phyloP scores from a whole-genome alignment of 2,888 invertebrate species.

The Acleris cristana region DNA sequence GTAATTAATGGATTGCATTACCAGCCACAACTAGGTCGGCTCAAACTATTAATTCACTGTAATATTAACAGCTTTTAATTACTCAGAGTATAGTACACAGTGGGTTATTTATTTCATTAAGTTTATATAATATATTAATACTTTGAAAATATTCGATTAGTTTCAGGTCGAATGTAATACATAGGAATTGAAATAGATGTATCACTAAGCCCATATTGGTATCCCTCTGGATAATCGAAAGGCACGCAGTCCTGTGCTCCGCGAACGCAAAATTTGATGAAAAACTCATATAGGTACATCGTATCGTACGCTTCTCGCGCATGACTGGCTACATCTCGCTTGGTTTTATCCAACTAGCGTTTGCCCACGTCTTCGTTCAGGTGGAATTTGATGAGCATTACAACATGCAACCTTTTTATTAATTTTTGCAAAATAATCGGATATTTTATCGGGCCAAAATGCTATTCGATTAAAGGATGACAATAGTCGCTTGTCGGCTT shows the following conservation, averaged over 20 bases:
- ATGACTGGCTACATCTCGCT: constrained; percentile 50
- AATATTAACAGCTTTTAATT: not conserved
- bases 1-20: constrained; percentile 32
- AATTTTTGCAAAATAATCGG: not conserved
- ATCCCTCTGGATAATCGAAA: constrained; percentile 54
- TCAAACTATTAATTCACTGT: constrained; percentile 5
- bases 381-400: constrained; percentile 21
- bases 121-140: too few species aligned
- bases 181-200: not conserved
- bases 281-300: constrained; percentile 49
- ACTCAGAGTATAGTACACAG: not conserved
- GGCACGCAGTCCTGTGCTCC: constrained; percentile 42
- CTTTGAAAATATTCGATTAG: too few species aligned
- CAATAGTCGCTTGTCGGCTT: too few species aligned
- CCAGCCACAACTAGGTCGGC: constrained; percentile 3
- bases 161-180: too few species aligned
- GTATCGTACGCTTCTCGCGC: constrained; percentile 46
- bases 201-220: constrained; percentile 48
- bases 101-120: too few species aligned
- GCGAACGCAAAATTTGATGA: constrained; percentile 55
- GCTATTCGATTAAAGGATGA: too few species aligned
- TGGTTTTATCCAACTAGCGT: constrained; percentile 41
- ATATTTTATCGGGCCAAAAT: not conserved
- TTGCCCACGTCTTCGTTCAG: constrained; percentile 20
- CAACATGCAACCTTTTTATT: constrained; percentile 9